Percentiles rank a stretch among this genome's conserved stretches.
phyloP scores from a whole-genome alignment of 2,888 invertebrate species.

The Drosophila melanosoma region DNA sequence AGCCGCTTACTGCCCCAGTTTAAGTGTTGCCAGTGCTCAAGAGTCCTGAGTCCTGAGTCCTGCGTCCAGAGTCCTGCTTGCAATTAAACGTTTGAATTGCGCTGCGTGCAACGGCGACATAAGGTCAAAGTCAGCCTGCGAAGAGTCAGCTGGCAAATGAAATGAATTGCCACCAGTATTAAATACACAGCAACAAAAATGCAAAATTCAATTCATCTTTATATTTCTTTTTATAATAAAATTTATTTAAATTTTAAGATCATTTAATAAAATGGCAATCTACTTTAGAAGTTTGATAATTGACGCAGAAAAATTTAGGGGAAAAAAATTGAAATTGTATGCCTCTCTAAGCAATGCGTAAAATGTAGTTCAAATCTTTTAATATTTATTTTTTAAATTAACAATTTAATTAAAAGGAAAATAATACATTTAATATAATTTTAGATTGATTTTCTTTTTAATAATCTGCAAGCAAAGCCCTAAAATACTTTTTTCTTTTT shows the following conservation, averaged over 20 bases:
- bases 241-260: background rate
- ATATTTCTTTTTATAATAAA: background rate
- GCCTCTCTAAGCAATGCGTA: background rate
- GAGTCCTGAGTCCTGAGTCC: background rate
- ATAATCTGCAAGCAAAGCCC: background rate
- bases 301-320: fast-evolving
- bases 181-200: slow-evolving; percentile 27
- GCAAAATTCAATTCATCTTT: background rate
- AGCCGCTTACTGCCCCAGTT: slow-evolving; percentile 9
- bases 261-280: background rate
- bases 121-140: slow-evolving; percentile 75
- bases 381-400: no score
- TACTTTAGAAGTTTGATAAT: background rate
- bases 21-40: background rate
- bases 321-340: background rate
- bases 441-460: background rate
- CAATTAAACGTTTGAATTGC: slow-evolving; percentile 83
- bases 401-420: background rate
- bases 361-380: background rate
- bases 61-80: slow-evolving; percentile 35
- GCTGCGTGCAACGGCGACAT: slow-evolving; percentile 83
- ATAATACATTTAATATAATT: background rate
- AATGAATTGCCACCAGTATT: slow-evolving; percentile 74
- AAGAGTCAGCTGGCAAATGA: slow-evolving; percentile 82
- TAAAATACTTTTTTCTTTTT: background rate